These are phyloP conservation scores for Microplitis manilae DNA, from an alignment of 2,888 invertebrate species.

Conservation along the genomic window DNA sequence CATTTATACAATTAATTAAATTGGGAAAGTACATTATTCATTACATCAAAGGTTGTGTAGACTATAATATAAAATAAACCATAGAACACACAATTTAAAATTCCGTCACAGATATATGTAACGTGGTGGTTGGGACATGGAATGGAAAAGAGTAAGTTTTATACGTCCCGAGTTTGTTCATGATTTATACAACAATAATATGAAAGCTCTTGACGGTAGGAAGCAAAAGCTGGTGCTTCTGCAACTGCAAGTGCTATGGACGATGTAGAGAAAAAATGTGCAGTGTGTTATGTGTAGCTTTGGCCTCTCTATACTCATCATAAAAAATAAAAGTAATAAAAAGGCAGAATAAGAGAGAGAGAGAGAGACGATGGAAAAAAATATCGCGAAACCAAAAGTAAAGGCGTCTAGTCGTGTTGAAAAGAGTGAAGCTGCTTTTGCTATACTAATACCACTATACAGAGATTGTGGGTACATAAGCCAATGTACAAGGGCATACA, in stretches of 20 bases:
- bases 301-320: slow-evolving; percentile 3
- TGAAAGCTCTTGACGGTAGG: slow-evolving; percentile 5
- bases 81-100: slow-evolving; percentile 29
- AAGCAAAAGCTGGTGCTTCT: slow-evolving; percentile 1
- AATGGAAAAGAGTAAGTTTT: neutral
- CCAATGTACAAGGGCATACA: slow-evolving; percentile 18
- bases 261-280: neutral
- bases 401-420: neutral
- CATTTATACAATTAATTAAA: too few species aligned
- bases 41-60: too few species aligned
- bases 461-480: neutral
- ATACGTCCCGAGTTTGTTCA: slow-evolving; percentile 27
- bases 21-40: too few species aligned
- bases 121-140: neutral
- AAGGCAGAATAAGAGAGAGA: neutral
- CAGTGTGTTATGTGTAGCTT: neutral
- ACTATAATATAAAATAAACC: neutral
- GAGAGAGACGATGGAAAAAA: neutral
- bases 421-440: neutral
- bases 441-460: neutral
- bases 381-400: slow-evolving; percentile 4
- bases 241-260: neutral
- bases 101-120: neutral
- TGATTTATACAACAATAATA: slow-evolving; percentile 47
- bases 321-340: slow-evolving; percentile 9